A percentile compares a stretch with the other conserved stretches of the same genome.
Evolutionary conservation across 2,888 invertebrate species (phyloP).

Genomic region (Dilophus febrilis): DNA sequence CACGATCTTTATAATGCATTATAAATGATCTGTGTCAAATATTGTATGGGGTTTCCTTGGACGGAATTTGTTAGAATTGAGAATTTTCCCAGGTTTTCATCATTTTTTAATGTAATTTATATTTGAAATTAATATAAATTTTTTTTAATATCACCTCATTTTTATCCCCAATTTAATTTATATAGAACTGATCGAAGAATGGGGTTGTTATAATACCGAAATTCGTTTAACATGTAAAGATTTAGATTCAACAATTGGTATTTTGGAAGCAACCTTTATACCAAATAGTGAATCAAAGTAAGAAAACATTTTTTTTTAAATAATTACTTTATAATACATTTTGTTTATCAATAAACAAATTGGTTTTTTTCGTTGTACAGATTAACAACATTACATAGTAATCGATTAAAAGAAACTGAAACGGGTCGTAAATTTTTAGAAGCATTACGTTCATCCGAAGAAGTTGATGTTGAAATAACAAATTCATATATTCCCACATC

Average conservation of each 20-base stretch:
- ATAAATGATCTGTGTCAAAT: too few species aligned
- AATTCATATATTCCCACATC: conserved; percentile 3
- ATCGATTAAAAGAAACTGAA: conserved; percentile 13
- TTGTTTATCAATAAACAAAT: too few species aligned
- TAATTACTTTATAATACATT: not conserved
- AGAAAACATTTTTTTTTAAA: not conserved
- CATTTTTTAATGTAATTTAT: too few species aligned
- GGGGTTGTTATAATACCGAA: conserved; percentile 40
- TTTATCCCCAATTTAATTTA: too few species aligned
- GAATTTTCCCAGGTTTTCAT: too few species aligned
- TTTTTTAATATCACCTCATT: too few species aligned
- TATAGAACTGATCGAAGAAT: conserved; percentile 48
- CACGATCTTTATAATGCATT: too few species aligned
- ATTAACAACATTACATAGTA: too few species aligned
- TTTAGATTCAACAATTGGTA: conserved; percentile 42
- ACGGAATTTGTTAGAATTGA: too few species aligned
- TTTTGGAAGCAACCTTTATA: conserved; percentile 44
- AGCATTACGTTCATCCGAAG: conserved; percentile 13
- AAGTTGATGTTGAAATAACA: conserved; percentile 8
- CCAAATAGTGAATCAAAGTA: conserved; percentile 18
- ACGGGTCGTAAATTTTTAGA: conserved; percentile 17
- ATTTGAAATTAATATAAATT: too few species aligned
- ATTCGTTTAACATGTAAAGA: conserved; percentile 45
- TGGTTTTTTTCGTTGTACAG: too few species aligned
- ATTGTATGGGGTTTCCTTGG: too few species aligned